Conservation (phyloP, 2,888 invertebrate species). For the Marronus borbonicus region DNA sequence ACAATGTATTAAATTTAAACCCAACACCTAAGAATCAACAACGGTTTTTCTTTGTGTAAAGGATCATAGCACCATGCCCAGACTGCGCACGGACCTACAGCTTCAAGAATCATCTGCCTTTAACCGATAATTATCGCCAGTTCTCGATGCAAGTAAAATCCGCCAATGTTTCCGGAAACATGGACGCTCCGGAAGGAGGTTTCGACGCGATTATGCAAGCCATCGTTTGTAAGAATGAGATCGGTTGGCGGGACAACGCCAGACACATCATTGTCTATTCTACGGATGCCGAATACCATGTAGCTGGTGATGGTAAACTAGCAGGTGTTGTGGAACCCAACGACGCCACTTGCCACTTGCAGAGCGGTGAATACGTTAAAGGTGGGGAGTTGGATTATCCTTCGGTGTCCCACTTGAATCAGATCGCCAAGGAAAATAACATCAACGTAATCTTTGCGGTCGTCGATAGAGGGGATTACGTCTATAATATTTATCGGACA, state of each 20-base stretch:
- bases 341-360: constrained; percentile 80
- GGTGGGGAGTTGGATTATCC: constrained; percentile 82
- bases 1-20: neutral
- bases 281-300: constrained; percentile 84
- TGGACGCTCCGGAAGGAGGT: constrained; percentile 80
- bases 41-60: constrained; percentile 30
- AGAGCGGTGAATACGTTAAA: constrained; percentile 74
- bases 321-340: constrained; percentile 81
- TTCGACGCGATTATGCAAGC: constrained; percentile 92
- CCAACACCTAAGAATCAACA: neutral
- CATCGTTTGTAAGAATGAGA: constrained; percentile 79
- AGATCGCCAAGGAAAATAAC: constrained; percentile 77
- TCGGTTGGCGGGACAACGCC: constrained; percentile 86
- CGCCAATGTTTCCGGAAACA: constrained; percentile 72
- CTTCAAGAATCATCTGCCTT: constrained; percentile 81
- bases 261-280: constrained; percentile 82
- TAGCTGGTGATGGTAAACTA: constrained; percentile 84
- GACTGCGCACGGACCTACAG: constrained; percentile 77
- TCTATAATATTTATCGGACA: constrained; percentile 69
- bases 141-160: constrained; percentile 69
- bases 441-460: constrained; percentile 87
- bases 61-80: constrained; percentile 64
- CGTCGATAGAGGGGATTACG: constrained; percentile 63
- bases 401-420: constrained; percentile 79
- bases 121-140: constrained; percentile 73